These are phyloP conservation scores for Muntiacus muntjak DNA, from an alignment of 2,113 vertebrate genomes.

Conservation along the genomic window DNA sequence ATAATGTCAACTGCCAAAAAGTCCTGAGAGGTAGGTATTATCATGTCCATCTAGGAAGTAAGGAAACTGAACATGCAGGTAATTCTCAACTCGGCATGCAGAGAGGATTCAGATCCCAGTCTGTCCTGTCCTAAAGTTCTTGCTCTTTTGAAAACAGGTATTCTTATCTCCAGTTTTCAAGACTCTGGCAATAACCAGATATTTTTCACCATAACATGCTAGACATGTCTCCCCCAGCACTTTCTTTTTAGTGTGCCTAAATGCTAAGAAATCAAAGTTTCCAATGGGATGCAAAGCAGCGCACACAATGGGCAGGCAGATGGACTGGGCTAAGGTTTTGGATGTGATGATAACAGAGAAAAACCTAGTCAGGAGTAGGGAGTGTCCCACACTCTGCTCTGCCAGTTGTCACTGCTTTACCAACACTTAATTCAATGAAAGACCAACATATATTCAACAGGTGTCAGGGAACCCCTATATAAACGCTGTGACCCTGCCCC, in stretches of 20 bases:
- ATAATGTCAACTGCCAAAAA: neutral
- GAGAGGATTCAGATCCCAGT: neutral
- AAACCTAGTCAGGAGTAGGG: neutral
- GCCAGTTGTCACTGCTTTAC: neutral
- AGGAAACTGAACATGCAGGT: neutral
- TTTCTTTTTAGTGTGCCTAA: rapidly evolving
- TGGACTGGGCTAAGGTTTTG: rapidly evolving
- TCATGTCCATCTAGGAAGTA: neutral
- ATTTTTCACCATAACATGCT: neutral
- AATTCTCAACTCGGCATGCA: neutral
- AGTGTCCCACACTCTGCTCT: too few relatives aligned
- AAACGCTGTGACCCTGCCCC: rapidly evolving
- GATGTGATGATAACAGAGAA: too few relatives aligned
- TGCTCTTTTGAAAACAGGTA: neutral
- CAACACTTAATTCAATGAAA: neutral
- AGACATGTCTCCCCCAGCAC: rapidly evolving
- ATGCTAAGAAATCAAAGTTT: too few relatives aligned
- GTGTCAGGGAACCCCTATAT: neutral
- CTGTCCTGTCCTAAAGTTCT: too few relatives aligned
- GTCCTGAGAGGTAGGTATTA: neutral
- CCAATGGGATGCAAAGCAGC: too few relatives aligned
- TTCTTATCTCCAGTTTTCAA: neutral
- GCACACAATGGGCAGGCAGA: rapidly evolving
- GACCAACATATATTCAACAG: neutral
- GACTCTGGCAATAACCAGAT: neutral